phyloP scores from a whole-genome alignment of 2,113 vertebrate genomes.

The Monopterus albus region DNA sequence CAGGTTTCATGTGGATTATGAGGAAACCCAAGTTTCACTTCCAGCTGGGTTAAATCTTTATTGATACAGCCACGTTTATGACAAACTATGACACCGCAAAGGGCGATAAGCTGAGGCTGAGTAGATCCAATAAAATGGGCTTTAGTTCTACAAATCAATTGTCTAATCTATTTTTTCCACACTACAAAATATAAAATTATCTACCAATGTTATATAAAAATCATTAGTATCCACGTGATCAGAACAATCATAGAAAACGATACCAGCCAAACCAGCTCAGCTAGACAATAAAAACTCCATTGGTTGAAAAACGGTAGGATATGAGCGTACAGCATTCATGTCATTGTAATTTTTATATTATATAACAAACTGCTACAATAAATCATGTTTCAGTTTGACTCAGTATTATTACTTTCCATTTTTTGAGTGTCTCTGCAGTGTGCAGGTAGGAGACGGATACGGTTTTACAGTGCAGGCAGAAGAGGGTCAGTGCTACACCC shows the following conservation, averaged over 20 bases:
- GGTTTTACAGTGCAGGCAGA: conserved; percentile 31
- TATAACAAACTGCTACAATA: conserved; percentile 6
- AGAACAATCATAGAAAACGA: conserved; percentile 34
- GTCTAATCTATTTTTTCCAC: conserved; percentile 51
- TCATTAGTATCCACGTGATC: conserved; percentile 31
- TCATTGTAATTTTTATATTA: neutral
- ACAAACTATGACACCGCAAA: conserved; percentile 40
- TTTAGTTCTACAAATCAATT: conserved; percentile 23
- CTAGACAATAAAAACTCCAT: conserved; percentile 16
- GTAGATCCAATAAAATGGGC: conserved; percentile 43
- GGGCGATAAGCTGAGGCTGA: neutral
- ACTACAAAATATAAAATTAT: conserved; percentile 47
- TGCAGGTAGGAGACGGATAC: conserved; percentile 63
- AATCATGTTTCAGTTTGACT: conserved; percentile 13
- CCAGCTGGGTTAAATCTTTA: conserved; percentile 60
- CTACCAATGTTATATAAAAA: conserved; percentile 39
- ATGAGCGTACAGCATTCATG: conserved; percentile 23
- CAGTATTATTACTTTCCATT: neutral
- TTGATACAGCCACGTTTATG: conserved; percentile 45
- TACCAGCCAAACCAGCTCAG: conserved; percentile 49
- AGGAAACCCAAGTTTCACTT: conserved; percentile 49
- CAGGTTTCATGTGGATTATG: conserved; percentile 34
- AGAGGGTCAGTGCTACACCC: conserved; percentile 28
- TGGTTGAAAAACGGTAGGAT: conserved; percentile 37
- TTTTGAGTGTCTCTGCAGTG: conserved; percentile 55